Base-by-base conservation (phyloP, 2,888 invertebrate genomes). In the Ormyrus nitidulus region DNA sequence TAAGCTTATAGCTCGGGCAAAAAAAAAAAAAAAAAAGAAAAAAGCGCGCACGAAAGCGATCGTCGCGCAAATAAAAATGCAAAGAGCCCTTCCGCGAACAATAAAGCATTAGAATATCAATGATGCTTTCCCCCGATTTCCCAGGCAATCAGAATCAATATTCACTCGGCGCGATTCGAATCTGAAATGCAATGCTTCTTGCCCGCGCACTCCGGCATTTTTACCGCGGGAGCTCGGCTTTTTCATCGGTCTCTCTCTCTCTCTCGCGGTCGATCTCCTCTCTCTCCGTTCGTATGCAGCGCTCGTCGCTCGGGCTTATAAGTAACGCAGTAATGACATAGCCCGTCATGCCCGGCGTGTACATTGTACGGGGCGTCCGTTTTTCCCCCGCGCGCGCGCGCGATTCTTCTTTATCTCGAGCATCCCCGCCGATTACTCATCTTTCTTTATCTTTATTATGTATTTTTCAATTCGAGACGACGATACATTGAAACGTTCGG, bases 311-410 rank as follows among this genome's bases (percentile, higher is more conserved):
- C 74, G 80, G 82, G 87, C 87, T 86, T 88, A 87, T 87, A 86
- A 87, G 88, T 88, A 88, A 87, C 86, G 79, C 85, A 85, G 88
- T 88, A 88, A 88, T 88, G 88, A 88, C 88, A 86, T 84, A 85
- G 83, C 84, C 84, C 86, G 88, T 88, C 88, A 87, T 86, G 86
- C 19, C 19, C 46, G 13, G 19, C n/a, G 9, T 59, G 34, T 34
- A 19, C 34, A 4, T 59, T 59, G 6, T 59, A 59, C 34, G 7
- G 8, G 59, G 1, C 11, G 2, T 13, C 65, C 9, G 10, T 6
- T 51, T 8, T 19, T 13, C 10, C 13, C 10, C 11, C n/a, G 19
- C 19, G 19, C 19, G 19, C 49, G 46, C 54, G 34, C 46, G 19
- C 46, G n/a, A 11, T 9, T 61, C 62, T 69, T 62, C 7, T 34